Base-by-base conservation (phyloP, 2,797 vertebrate species). In the Toxotes lorentzi region DNA sequence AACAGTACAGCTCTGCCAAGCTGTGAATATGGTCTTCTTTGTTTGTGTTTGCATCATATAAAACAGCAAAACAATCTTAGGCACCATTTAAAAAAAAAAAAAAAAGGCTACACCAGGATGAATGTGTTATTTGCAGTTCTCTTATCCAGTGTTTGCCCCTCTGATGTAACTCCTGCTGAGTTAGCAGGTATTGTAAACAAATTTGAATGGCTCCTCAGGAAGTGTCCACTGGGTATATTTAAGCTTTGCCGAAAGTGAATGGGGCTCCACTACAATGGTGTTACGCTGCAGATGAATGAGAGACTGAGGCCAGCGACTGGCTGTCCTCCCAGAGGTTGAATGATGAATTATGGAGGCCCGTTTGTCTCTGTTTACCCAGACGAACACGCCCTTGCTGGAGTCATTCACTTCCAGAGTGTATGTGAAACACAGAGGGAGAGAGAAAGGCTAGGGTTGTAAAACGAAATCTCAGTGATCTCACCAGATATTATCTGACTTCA, bases 321-420 rank as follows among this genome's bases (percentile, higher is more conserved):
- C 88, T 85, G 84, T 84, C 83, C 90, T 92, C 88, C 91, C 78
- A 82, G 85, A 90, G 85, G 86, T 76, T 87, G 66, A 88, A 73
- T 70, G 71, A 93, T 92, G 79, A 94, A 93, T 92, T 90, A 91
- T 89, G 83, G 82, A 93, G 78, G 51, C 76, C 75, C 30, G 69
- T 79, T 89, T 79, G 69, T 85, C 68, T 91, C 83, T 78, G 85
- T 91, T 91, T 89, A 84, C 86, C 56, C 66, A 83, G 85, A 89
- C 79, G 7, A 86, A 80, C 60, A 38, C 69, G 58, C 56, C 83
- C 83, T 76, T 74, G 59, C 77, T 78, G 17, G 8, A 56, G 76
- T 77, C 82, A 74, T 87, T 90, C 79, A 76, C 48, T 56, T 41
- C 48, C 12, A 38, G 68, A 38, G 60, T 43, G 54, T 56, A 58